Evolutionary conservation across 2,888 invertebrate species (phyloP).

Genomic region (Sinohyriopsis cumingii): DNA sequence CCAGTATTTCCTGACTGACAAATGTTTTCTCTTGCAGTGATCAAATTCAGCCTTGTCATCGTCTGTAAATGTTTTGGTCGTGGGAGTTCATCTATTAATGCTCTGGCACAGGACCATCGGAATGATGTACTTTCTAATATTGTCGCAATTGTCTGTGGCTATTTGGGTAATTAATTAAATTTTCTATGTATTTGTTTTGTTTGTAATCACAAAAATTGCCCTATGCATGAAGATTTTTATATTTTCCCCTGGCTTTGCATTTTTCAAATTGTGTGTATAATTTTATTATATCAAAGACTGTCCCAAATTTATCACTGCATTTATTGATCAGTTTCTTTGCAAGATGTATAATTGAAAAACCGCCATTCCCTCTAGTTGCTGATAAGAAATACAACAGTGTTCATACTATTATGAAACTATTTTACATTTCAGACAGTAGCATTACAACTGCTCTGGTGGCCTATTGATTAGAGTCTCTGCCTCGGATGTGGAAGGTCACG

Average conservation of each 20-base stretch:
- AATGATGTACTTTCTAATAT: slow-evolving; percentile 74
- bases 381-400: too few species aligned
- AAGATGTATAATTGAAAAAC: too few species aligned
- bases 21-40: slow-evolving; percentile 47
- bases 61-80: slow-evolving; percentile 54
- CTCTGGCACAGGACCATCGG: slow-evolving; percentile 73
- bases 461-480: too few species aligned
- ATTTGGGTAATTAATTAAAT: slow-evolving; percentile 50
- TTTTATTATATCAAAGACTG: background rate
- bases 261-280: background rate
- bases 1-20: too few species aligned
- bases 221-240: background rate
- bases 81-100: slow-evolving; percentile 63
- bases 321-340: too few species aligned
- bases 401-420: too few species aligned
- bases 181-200: background rate
- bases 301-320: too few species aligned
- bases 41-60: slow-evolving; percentile 65
- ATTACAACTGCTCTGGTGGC: too few species aligned
- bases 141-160: slow-evolving; percentile 72
- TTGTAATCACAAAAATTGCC: background rate
- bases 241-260: too few species aligned
- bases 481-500: too few species aligned
- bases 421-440: too few species aligned
- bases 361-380: too few species aligned